A percentile compares a stretch with the other conserved stretches of the same genome.
These are phyloP conservation scores for Ennomos erosarius DNA, from an alignment of 2,888 invertebrate genomes.

Conservation along the genomic window DNA sequence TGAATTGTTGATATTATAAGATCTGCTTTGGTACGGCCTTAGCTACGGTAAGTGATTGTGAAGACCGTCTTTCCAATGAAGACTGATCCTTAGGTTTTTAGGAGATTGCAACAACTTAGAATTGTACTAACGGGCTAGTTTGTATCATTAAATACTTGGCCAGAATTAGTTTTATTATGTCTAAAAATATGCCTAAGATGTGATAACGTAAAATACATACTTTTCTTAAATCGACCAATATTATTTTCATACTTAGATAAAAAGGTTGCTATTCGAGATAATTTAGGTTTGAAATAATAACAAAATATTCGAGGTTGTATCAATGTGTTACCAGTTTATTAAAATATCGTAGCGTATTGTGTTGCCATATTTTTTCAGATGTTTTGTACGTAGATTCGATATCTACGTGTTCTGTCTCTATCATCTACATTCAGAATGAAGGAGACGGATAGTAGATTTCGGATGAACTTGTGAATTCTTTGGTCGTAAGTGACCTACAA, in stretches of 20 bases:
- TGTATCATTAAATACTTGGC: conserved; percentile 5
- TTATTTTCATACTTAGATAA: background rate
- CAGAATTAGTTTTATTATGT: conserved; percentile 10
- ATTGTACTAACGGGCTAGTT: conserved; percentile 12
- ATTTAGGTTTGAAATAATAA: background rate
- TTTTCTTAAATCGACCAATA: too few relatives aligned
- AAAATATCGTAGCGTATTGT: too few relatives aligned
- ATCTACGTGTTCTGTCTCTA: too few relatives aligned
- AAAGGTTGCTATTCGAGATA: background rate
- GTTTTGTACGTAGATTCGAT: too few relatives aligned
- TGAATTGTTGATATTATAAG: conserved; percentile 9
- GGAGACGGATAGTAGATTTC: too few relatives aligned
- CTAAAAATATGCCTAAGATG: conserved; percentile 6
- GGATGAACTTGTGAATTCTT: too few relatives aligned
- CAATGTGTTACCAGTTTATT: too few relatives aligned
- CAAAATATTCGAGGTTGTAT: background rate
- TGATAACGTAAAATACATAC: background rate
- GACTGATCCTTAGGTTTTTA: conserved; percentile 57
- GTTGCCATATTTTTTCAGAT: too few relatives aligned
- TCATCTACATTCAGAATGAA: too few relatives aligned
- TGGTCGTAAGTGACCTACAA: too few relatives aligned
- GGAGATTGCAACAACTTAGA: conserved; percentile 32
- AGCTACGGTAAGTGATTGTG: conserved; percentile 25
- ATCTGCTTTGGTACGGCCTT: conserved; percentile 51
- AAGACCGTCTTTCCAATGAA: conserved; percentile 54